Evolutionary conservation across 2,888 invertebrate genomes (phyloP).

Genomic region (Phorcus lineatus): DNA sequence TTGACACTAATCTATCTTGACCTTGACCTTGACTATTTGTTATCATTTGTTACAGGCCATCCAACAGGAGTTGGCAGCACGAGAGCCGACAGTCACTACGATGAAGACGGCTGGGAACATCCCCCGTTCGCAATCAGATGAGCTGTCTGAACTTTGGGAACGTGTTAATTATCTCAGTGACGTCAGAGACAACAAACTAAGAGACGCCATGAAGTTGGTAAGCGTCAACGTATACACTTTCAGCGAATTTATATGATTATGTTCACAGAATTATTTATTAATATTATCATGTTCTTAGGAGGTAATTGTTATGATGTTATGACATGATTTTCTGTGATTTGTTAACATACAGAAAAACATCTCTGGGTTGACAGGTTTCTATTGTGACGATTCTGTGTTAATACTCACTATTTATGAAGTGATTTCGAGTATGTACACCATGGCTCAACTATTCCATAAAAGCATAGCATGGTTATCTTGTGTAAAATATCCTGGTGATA

Average conservation of each 20-base stretch:
- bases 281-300: neutral
- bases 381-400: too few species aligned
- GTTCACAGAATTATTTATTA: too few species aligned
- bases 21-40: too few species aligned
- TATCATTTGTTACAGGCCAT: constrained; percentile 59
- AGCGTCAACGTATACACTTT: constrained; percentile 15
- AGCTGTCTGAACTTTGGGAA: constrained; percentile 71
- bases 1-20: too few species aligned
- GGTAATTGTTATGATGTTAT: neutral
- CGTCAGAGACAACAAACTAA: constrained; percentile 66
- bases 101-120: constrained; percentile 70
- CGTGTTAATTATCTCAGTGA: constrained; percentile 69
- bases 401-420: too few species aligned
- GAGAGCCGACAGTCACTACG: constrained; percentile 68
- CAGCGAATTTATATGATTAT: too few species aligned
- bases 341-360: neutral
- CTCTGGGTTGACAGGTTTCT: too few species aligned
- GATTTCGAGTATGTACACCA: too few species aligned
- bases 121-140: constrained; percentile 63
- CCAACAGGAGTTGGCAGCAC: constrained; percentile 70
- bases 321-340: neutral
- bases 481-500: too few species aligned
- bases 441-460: too few species aligned
- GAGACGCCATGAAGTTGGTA: constrained; percentile 72
- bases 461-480: too few species aligned